A percentile compares a stretch with the other conserved stretches of the same genome.
Conservation (phyloP, 2,113 vertebrate species). For the Neolamprologus sp. region DNA sequence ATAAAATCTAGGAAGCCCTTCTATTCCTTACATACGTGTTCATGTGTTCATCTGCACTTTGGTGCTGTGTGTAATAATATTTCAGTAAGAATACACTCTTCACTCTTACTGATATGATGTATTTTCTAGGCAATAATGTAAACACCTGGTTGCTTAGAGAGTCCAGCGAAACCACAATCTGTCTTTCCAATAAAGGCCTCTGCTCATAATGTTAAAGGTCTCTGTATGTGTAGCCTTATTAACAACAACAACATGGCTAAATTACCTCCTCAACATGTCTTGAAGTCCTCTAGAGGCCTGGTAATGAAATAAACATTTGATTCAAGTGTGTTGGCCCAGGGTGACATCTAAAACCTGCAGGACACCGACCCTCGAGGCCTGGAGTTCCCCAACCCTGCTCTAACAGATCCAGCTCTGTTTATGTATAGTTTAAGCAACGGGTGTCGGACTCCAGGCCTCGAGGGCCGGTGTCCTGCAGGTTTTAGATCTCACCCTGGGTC, state of each 20-base stretch:
- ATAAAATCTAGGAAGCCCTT: not conserved
- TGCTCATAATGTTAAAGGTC: not conserved
- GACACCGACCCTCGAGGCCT: not conserved
- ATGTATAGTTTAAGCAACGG: not conserved
- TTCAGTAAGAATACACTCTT: not conserved
- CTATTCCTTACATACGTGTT: not conserved
- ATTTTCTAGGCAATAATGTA: not conserved
- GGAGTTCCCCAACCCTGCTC: not conserved
- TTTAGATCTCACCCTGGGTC: accelerated
- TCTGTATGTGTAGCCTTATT: not conserved
- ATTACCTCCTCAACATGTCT: not conserved
- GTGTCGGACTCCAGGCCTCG: not conserved
- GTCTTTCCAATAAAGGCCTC: conserved; percentile 13
- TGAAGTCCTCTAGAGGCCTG: not conserved
- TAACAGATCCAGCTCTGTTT: not conserved
- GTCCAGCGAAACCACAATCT: not conserved
- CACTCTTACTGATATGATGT: not conserved
- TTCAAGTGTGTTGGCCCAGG: not conserved
- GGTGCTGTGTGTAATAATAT: not conserved
- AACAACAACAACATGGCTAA: not conserved
- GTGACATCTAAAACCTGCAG: not conserved
- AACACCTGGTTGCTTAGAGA: not conserved
- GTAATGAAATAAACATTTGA: not conserved
- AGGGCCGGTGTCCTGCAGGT: accelerated
- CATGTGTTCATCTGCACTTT: not conserved